Evolutionary conservation across 2,797 vertebrate genomes (phyloP), one percentile per base, ranked within the genome.

Genomic region (Pipistrellus nathusii): DNA sequence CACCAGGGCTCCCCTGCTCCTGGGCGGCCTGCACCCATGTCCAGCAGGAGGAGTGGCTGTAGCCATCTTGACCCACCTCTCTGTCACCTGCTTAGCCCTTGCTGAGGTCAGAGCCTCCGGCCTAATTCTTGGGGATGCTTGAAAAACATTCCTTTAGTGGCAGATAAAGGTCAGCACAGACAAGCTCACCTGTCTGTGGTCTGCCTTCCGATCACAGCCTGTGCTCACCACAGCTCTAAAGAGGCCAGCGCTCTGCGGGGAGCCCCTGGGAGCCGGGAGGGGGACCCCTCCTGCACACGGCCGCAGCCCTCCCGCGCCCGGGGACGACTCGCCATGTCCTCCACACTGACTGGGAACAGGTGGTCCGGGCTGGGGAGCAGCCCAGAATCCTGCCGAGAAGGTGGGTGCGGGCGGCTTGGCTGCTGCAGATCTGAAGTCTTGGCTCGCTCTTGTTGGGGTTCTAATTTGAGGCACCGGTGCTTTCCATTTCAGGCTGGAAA

Each of bases 391-490:
- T 69, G 64, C 83, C 1, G 90, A 73, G 91, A 90, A 85, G 57
- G 94, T 55, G 32, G 86, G 57, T 21, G 25, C 14, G 0, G 85
- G 88, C 25, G 18, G 62, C 30, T 57, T 62, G 6, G 48, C 72
- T 3, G 21, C n/a, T 30, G 84, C 92, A 44, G 57, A 69, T 87
- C 81, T 62, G 77, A 93, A 94, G 46, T 66, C 94, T 94, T 93
- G 96, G 93, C 93, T 87, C 2, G 0, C 91, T 93, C 91, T 5
- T 92, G 76, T 88, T 62, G 85, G 91, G 95, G 96, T 83, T 97
- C 96, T 96, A 90, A 97, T 97, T 97, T 96, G 88, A 97, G 96
- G 97, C 96, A 95, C 92, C 96, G 90, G 93, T 96, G 96, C 88
- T 97, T 97, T 96, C 97, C 95, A 94, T 95, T 95, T 94, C 87